These are phyloP conservation scores for Chaenocephalus aceratus DNA, from an alignment of 2,113 vertebrate species.

Conservation along the genomic window DNA sequence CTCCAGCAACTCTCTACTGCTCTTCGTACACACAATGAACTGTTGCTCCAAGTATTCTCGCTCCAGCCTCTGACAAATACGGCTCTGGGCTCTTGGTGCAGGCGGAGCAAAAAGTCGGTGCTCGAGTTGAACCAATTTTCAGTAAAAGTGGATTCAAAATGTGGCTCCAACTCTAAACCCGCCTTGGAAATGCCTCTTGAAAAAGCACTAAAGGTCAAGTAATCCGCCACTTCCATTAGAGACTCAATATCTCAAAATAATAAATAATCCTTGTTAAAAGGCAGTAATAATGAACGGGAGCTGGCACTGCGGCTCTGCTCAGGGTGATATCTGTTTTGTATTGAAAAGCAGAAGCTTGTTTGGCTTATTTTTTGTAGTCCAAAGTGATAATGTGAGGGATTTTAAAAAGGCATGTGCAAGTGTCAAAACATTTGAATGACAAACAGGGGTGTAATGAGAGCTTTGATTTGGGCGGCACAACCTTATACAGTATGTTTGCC, in stretches of 20 bases:
- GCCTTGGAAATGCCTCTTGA: no score
- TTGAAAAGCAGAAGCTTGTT: constrained; percentile 26
- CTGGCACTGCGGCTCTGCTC: constrained; percentile 59
- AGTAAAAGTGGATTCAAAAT: no score
- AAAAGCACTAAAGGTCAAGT: background rate
- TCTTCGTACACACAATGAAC: no score
- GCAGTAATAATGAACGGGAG: constrained; percentile 33
- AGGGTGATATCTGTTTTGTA: constrained; percentile 37
- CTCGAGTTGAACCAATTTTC: no score
- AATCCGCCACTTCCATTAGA: background rate
- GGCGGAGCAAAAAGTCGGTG: no score
- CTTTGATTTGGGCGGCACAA: background rate
- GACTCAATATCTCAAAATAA: constrained; percentile 10
- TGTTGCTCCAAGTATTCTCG: no score
- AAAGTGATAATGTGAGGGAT: background rate
- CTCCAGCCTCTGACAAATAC: no score
- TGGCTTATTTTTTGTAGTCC: constrained; percentile 9
- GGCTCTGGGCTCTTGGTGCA: no score
- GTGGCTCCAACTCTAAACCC: no score
- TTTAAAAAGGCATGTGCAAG: constrained; percentile 12
- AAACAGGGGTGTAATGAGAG: background rate
- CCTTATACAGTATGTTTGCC: background rate
- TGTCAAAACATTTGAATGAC: constrained; percentile 35
- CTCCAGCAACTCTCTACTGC: no score
- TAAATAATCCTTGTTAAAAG: constrained; percentile 31